These are phyloP conservation scores for Centropus bengalensis DNA, from an alignment of 2,113 vertebrate species.

Conservation along the genomic window DNA sequence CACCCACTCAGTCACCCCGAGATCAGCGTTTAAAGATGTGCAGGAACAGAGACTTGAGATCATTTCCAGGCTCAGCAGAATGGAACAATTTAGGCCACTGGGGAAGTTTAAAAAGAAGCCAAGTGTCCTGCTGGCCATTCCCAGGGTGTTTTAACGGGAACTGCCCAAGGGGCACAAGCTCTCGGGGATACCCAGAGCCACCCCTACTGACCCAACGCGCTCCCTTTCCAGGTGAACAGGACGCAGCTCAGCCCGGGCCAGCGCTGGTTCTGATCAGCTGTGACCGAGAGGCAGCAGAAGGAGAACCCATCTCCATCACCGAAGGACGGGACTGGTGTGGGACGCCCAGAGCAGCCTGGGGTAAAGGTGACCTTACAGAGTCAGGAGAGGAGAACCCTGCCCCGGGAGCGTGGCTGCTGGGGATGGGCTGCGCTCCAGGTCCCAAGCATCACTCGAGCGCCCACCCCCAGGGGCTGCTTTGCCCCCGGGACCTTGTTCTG, in stretches of 20 bases:
- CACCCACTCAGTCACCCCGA: constrained; percentile 65
- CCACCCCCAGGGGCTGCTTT: background rate
- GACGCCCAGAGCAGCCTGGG: background rate
- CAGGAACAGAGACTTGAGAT: constrained; percentile 68
- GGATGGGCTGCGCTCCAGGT: constrained; percentile 3
- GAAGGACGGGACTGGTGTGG: constrained; percentile 5
- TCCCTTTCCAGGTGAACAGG: background rate
- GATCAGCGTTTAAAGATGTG: constrained; percentile 48
- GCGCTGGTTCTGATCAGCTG: background rate
- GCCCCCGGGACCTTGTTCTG: background rate
- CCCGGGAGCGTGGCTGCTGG: background rate
- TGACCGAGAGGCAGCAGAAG: constrained; percentile 54
- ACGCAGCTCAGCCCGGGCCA: background rate
- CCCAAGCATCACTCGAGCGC: background rate
- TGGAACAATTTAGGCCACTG: constrained; percentile 44
- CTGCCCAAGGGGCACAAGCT: constrained; percentile 20
- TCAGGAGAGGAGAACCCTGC: background rate
- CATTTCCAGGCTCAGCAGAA: constrained; percentile 47
- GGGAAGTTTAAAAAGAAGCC: background rate
- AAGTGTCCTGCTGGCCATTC: background rate
- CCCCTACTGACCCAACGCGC: background rate
- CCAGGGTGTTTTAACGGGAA: constrained; percentile 21
- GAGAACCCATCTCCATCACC: constrained; percentile 33
- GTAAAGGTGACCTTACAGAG: background rate
- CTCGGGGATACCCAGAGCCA: background rate